Evolutionary conservation across 1,140 invertebrate genomes (phyloP), one percentile per base, ranked within the genome.

Genomic region (Drosophila repleta): DNA sequence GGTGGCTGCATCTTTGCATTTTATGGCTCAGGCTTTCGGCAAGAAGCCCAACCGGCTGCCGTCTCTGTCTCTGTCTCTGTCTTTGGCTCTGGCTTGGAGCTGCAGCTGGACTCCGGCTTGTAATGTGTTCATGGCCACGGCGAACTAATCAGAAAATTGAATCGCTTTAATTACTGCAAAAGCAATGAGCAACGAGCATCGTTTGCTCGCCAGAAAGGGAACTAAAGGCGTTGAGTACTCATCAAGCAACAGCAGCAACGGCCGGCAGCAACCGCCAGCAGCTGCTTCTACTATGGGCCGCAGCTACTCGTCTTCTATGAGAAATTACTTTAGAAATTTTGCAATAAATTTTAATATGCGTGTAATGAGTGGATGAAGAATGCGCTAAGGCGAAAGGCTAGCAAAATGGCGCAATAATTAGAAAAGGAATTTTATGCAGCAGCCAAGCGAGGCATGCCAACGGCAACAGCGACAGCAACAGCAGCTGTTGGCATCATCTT

Each of bases 311-410:
- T 85, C 82, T 81, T 88, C 80, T 79, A 87, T 87, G 79, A 87
- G 83, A 88, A 87, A 87, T 87, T 80, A 79, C 72, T 77, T 81
- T 87, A 72, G 80, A 89, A 90, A 81, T 71, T 88, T 79, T 68
- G 84, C 85, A 85, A 89, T 89, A 89, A 89, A 90, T 89, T 90
- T 89, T 89, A 89, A 89, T 89, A 90, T 81, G 84, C 84, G 84
- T 89, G 84, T 89, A 89, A 89, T 89, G 76, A 89, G 84, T 71
- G 75, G 51, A 66, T 78, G 83, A 82, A 88, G 82, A 87, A 83
- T 83, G 81, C 64, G 49, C 57, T n/a, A 49, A 52, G 6, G 37
- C 52, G 49, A 32, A 41, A 15, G 18, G 39, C 37, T 57, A 65
- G 46, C 62, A 71, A 68, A 72, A 83, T 79, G 76, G 68, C 66